Evolutionary conservation across 2,113 vertebrate genomes (phyloP), one percentile per base, ranked within the genome.

Genomic region (Tympanuchus pallidicinctus): DNA sequence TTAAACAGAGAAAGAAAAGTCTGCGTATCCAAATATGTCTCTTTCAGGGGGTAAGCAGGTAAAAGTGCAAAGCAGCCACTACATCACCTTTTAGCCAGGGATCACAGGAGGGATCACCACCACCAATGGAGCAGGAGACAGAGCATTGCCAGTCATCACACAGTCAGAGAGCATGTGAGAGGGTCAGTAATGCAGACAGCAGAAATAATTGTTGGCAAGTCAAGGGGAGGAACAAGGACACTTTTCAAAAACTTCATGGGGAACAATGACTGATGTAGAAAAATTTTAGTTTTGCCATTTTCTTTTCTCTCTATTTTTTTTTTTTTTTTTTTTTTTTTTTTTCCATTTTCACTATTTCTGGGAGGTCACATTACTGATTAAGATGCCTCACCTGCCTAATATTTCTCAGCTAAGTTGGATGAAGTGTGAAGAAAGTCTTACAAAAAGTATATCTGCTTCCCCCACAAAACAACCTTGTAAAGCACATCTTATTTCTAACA

Each of bases 41-140:
- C 45, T 19, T 22, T 45, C 52, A 28, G 75, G 8, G 30, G 6
- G 56, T 28, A 22, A 75, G 57, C 14, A 32, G 45, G 38, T 6
- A 6, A 2, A 2, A 27, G 13, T 6, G 13, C 27, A 60, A 50
- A 34, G 34, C 10, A 76, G 43, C 18, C 45, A 25, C 17, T 20
- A 13, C 36, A 22, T 32, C 32, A 15, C 30, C 52, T 56, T 17
- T 48, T 52, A 30, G 47, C 24, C 47, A 52, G 32, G 45, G 67
- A 17, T n/a, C 5, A 2, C 32, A 27, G 50, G 45, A 22, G 50
- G 40, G 32, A 63, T 17, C 17, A 15, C 32, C 47, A 19, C 13
- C 52, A n/a, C 43, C 74, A 5, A 38, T 1, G 7, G 0, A 60
- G 11, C 22, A 5, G 4, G 15, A 18, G 13, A 52, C 16, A 30